phyloP scores from a whole-genome alignment of 2,113 vertebrate genomes.

The Ailuropoda melanoleuca region DNA sequence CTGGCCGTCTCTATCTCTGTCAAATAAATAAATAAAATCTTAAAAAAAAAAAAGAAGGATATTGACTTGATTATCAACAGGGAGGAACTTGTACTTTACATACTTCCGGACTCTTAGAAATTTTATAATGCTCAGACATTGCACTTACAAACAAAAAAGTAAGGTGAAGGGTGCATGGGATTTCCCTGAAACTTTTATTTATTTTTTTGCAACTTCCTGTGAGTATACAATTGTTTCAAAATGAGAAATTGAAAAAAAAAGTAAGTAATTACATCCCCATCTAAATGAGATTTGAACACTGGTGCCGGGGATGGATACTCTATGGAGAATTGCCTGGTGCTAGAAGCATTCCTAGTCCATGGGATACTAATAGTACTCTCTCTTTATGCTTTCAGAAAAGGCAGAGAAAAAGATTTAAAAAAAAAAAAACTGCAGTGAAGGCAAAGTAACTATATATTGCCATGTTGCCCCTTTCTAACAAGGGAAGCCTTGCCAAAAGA shows the following conservation, averaged over 20 bases:
- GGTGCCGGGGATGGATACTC: neutral
- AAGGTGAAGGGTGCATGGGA: neutral
- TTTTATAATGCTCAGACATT: neutral
- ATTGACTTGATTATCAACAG: neutral
- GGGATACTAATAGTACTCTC: neutral
- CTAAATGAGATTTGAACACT: neutral
- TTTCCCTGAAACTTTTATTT: neutral
- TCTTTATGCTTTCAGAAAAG: neutral
- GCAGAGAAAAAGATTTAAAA: neutral
- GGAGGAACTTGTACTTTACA: neutral
- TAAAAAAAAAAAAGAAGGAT: too few relatives aligned
- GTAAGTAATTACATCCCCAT: neutral
- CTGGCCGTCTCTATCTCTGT: too few relatives aligned
- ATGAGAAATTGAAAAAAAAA: neutral
- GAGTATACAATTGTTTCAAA: neutral
- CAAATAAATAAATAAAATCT: too few relatives aligned
- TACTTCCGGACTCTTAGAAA: neutral
- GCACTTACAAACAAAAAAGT: neutral
- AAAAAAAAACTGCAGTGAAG: neutral
- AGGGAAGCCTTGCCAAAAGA: slow-evolving; percentile 55
- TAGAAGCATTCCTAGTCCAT: neutral
- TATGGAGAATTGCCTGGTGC: neutral
- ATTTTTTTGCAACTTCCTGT: neutral
- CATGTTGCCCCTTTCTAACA: neutral
- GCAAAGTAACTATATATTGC: slow-evolving; percentile 9